Evolutionary conservation across 2,113 vertebrate genomes (phyloP).

Genomic region (Salvelinus sp.): DNA sequence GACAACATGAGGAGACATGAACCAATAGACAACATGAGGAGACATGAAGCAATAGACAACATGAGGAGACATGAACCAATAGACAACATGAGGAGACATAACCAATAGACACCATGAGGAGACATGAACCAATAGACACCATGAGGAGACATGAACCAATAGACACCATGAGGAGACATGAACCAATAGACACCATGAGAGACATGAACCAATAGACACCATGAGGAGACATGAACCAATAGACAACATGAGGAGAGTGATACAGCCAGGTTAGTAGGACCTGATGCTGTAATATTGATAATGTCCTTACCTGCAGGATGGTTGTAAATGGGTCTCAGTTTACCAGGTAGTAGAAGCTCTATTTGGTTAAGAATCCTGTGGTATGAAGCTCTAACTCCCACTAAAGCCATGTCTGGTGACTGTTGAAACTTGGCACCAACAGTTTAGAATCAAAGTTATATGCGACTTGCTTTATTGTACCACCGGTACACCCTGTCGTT

Average conservation of each 20-base stretch:
- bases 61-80: too few relatives aligned
- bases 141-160: too few relatives aligned
- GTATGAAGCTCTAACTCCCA: constrained; percentile 78
- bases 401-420: constrained; percentile 40
- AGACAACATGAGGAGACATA: too few relatives aligned
- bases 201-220: background rate
- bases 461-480: background rate
- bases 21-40: too few relatives aligned
- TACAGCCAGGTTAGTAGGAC: background rate
- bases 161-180: too few relatives aligned
- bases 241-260: background rate
- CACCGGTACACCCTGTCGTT: background rate
- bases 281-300: background rate
- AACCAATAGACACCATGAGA: too few relatives aligned
- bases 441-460: too few relatives aligned
- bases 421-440: background rate
- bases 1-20: too few relatives aligned
- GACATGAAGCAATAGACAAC: too few relatives aligned
- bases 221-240: background rate
- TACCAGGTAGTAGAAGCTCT: constrained; percentile 77
- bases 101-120: too few relatives aligned
- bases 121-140: too few relatives aligned
- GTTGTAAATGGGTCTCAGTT: constrained; percentile 82
- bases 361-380: constrained; percentile 79
- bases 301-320: constrained; percentile 80